A percentile compares a stretch with the other conserved stretches of the same genome.
phyloP scores from a whole-genome alignment of 1,140 invertebrate genomes.

The Yoshiicerus persimilis region DNA sequence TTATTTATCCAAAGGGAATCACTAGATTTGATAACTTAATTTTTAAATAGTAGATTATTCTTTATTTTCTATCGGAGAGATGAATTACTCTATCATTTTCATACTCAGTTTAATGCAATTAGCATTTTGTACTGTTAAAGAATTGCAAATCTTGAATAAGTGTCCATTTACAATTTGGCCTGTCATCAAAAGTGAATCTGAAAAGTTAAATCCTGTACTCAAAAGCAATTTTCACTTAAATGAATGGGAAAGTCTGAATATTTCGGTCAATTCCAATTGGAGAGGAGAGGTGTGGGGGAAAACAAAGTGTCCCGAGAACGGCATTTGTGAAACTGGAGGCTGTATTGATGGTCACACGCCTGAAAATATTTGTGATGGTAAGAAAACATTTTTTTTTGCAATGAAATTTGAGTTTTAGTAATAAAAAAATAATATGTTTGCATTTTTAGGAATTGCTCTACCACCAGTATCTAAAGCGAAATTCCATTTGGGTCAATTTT shows the following conservation, averaged over 20 bases:
- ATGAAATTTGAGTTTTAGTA: not conserved
- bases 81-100: not conserved
- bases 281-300: not conserved
- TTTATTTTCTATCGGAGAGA: not conserved
- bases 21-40: too few species aligned
- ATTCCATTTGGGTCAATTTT: not conserved
- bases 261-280: not conserved
- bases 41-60: not conserved
- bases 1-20: too few species aligned
- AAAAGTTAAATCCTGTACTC: not conserved
- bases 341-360: not conserved
- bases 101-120: not conserved
- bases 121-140: not conserved
- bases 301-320: not conserved
- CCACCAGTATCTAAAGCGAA: not conserved
- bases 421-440: not conserved
- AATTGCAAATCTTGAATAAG: not conserved
- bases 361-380: not conserved
- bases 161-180: not conserved
- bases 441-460: not conserved
- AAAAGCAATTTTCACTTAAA: not conserved
- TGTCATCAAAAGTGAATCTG: not conserved
- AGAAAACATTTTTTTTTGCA: too few species aligned
- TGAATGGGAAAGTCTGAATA: not conserved
- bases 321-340: not conserved